phyloP scores from a whole-genome alignment of 2,113 vertebrate genomes.

The Vulpes vulpes region DNA sequence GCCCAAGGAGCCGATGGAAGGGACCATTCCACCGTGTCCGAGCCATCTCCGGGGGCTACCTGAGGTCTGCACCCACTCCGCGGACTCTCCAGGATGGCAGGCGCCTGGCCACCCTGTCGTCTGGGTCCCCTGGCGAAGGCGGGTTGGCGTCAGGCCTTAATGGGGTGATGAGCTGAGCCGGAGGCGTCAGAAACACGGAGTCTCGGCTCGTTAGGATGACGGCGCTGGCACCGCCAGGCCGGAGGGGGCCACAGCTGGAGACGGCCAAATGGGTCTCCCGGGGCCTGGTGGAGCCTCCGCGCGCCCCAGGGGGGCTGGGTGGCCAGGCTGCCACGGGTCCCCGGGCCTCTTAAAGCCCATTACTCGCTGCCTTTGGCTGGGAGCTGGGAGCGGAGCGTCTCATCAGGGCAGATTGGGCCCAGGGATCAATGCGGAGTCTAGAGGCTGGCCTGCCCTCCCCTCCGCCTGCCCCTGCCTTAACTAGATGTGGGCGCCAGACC shows the following conservation, averaged over 20 bases:
- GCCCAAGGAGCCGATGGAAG: slow-evolving; percentile 44
- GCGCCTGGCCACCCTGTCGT: slow-evolving; percentile 75
- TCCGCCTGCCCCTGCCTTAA: slow-evolving; percentile 54
- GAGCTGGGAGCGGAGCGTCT: slow-evolving; percentile 63
- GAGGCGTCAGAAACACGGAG: slow-evolving; percentile 65
- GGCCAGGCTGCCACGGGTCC: slow-evolving; percentile 59
- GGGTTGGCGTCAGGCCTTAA: slow-evolving; percentile 76
- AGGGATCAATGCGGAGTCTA: slow-evolving; percentile 83
- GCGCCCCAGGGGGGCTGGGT: slow-evolving; percentile 61
- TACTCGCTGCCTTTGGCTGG: slow-evolving; percentile 76
- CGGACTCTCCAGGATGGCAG: slow-evolving; percentile 79
- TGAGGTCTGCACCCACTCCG: slow-evolving; percentile 48
- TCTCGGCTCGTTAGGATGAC: slow-evolving; percentile 79
- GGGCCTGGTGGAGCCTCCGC: slow-evolving; percentile 78
- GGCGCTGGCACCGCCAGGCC: not conserved
- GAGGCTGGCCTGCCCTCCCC: slow-evolving; percentile 70
- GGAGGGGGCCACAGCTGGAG: slow-evolving; percentile 73
- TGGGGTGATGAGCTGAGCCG: slow-evolving; percentile 77
- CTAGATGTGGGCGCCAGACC: slow-evolving; percentile 89
- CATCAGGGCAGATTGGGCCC: slow-evolving; percentile 79
- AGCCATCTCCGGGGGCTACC: slow-evolving; percentile 28
- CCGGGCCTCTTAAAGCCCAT: slow-evolving; percentile 86
- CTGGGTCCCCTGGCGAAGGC: slow-evolving; percentile 13
- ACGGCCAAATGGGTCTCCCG: slow-evolving; percentile 84
- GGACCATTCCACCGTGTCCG: not conserved